Percentiles rank a stretch among this genome's conserved stretches.
These are phyloP conservation scores for Bacillus rossius DNA, from an alignment of 1,140 invertebrate genomes.

Conservation along the genomic window DNA sequence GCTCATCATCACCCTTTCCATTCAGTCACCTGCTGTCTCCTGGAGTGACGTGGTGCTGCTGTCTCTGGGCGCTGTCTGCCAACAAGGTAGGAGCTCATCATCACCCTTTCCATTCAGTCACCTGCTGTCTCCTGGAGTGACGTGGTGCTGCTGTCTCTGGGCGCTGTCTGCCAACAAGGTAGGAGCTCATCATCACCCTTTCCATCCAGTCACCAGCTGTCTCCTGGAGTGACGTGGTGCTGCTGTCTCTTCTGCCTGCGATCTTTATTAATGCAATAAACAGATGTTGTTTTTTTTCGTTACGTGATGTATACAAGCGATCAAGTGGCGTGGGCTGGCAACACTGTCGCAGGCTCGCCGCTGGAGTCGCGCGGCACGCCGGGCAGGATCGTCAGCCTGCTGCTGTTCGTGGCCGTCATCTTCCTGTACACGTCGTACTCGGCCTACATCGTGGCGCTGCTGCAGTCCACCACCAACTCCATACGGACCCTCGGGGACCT, in stretches of 20 bases:
- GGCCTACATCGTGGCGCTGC: conserved; percentile 57
- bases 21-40: not conserved
- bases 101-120: not conserved
- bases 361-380: conserved; percentile 31
- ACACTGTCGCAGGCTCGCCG: conserved; percentile 17
- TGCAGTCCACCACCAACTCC: conserved; percentile 54
- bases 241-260: too few relatives aligned
- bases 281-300: too few relatives aligned
- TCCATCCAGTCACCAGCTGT: too few relatives aligned
- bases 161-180: too few relatives aligned
- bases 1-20: too few relatives aligned
- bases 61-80: conserved; percentile 3
- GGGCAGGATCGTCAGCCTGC: conserved; percentile 32
- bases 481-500: conserved; percentile 53
- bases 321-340: too few relatives aligned
- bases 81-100: conserved; percentile 2
- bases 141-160: too few relatives aligned
- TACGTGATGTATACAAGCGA: too few relatives aligned
- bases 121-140: too few relatives aligned
- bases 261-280: too few relatives aligned
- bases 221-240: too few relatives aligned
- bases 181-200: too few relatives aligned
- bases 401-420: conserved; percentile 29
- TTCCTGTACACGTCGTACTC: conserved; percentile 55
- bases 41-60: conserved; percentile 7